Conservation (phyloP, 2,113 vertebrate genomes). For the Falcunculus frontatus region DNA sequence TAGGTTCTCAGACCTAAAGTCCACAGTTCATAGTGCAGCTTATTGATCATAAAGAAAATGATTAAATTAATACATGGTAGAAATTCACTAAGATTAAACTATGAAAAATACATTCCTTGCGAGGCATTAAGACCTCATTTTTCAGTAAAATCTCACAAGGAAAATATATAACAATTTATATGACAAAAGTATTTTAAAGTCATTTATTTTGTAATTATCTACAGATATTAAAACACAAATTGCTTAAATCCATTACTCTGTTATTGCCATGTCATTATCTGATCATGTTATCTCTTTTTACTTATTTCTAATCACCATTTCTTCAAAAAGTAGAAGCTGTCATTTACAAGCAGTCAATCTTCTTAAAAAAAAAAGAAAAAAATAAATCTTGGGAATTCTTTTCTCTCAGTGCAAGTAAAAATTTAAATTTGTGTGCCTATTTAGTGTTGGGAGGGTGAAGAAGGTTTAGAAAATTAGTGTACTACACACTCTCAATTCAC, state of each 20-base stretch:
- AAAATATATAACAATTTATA: neutral
- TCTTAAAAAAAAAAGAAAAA: neutral
- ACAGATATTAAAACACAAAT: neutral
- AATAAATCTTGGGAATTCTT: neutral
- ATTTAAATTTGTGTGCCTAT: neutral
- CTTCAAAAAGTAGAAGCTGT: neutral
- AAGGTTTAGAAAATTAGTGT: neutral
- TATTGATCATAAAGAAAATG: neutral
- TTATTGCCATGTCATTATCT: neutral
- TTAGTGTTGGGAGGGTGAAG: neutral
- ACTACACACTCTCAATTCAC: neutral
- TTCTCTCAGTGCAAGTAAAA: neutral
- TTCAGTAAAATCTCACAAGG: neutral
- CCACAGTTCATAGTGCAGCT: neutral
- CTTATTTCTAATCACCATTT: neutral
- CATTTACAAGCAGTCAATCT: neutral
- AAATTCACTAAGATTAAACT: neutral
- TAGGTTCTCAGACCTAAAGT: neutral
- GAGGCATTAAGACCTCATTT: neutral
- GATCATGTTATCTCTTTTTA: neutral
- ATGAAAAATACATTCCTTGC: neutral
- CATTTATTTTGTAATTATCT: neutral
- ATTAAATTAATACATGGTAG: neutral
- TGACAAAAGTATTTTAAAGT: neutral
- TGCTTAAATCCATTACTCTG: neutral